A percentile compares a stretch with the other conserved stretches of the same genome.
Evolutionary conservation across 2,888 invertebrate species (phyloP).

Genomic region (Eupithecia exiguata): DNA sequence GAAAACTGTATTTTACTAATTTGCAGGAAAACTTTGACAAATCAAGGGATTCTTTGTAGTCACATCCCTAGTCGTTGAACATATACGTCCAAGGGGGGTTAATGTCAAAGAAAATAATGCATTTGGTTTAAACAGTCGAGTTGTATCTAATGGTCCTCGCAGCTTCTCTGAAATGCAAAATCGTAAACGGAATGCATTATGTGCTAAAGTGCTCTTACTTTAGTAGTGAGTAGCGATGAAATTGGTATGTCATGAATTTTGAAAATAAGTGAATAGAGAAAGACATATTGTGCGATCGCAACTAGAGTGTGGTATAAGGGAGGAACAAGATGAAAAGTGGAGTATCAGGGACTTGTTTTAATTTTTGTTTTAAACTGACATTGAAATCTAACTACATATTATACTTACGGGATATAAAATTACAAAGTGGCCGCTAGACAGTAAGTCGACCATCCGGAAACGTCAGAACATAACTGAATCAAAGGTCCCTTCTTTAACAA

Average conservation of each 20-base stretch:
- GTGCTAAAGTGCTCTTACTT: not conserved
- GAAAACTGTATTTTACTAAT: not conserved
- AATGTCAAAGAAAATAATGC: conserved; percentile 21
- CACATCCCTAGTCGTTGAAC: not conserved
- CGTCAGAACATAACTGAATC: not conserved
- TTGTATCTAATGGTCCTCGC: not conserved
- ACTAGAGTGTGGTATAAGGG: not conserved
- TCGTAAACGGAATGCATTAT: conserved; percentile 1
- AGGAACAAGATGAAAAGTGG: not conserved
- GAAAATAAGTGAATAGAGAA: not conserved
- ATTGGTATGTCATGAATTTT: not conserved
- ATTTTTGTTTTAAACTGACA: not conserved
- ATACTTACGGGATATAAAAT: not conserved
- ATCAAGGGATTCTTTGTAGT: not conserved
- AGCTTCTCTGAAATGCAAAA: conserved; percentile 11
- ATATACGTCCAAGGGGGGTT: not conserved
- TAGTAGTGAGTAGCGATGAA: not conserved
- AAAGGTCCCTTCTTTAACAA: not conserved
- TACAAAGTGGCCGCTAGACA: not conserved
- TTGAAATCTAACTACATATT: not conserved
- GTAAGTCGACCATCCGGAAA: too few relatives aligned
- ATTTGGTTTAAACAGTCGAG: conserved; percentile 10
- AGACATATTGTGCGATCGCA: not conserved
- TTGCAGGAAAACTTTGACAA: not conserved
- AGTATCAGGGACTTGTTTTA: not conserved